Percentiles rank a stretch among this genome's conserved stretches.
phyloP scores from a whole-genome alignment of 1,140 invertebrate genomes.

The Eumaeus atala region DNA sequence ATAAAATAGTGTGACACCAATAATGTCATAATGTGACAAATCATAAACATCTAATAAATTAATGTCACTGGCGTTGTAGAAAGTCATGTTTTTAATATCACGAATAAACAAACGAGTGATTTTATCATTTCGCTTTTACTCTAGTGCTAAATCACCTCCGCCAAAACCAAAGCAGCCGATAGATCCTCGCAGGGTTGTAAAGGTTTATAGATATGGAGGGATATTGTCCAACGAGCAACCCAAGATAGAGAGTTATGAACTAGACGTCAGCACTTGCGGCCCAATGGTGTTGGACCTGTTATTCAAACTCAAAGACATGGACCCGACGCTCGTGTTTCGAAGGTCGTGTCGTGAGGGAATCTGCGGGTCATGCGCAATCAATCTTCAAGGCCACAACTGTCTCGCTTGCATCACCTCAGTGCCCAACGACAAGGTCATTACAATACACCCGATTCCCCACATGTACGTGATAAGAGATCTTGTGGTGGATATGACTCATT shows the following conservation, averaged over 20 bases:
- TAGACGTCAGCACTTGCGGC: slow-evolving; percentile 84
- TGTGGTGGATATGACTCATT: slow-evolving; percentile 91
- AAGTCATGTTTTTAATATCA: too few relatives aligned
- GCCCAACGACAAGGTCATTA: slow-evolving; percentile 74
- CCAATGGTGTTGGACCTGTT: slow-evolving; percentile 92
- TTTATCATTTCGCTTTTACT: too few relatives aligned
- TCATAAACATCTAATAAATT: too few relatives aligned
- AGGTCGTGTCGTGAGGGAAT: slow-evolving; percentile 92
- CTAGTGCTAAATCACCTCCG: too few relatives aligned
- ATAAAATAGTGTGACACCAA: too few relatives aligned
- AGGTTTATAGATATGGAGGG: slow-evolving; percentile 53
- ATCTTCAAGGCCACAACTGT: slow-evolving; percentile 90
- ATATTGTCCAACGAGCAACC: slow-evolving; percentile 77
- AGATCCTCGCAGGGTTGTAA: slow-evolving; percentile 44
- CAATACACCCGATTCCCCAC: slow-evolving; percentile 92
- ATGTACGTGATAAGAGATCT: slow-evolving; percentile 95
- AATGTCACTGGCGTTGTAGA: too few relatives aligned
- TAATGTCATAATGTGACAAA: too few relatives aligned
- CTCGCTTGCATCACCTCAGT: slow-evolving; percentile 84
- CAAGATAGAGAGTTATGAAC: slow-evolving; percentile 81
- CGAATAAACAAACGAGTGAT: too few relatives aligned
- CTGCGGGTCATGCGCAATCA: slow-evolving; percentile 93
- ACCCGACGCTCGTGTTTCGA: slow-evolving; percentile 88
- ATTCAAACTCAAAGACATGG: slow-evolving; percentile 91
- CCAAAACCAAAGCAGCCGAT: too few relatives aligned